Evolutionary conservation across 2,797 vertebrate species (phyloP).

Genomic region (Melanotaenia maccullochi): DNA sequence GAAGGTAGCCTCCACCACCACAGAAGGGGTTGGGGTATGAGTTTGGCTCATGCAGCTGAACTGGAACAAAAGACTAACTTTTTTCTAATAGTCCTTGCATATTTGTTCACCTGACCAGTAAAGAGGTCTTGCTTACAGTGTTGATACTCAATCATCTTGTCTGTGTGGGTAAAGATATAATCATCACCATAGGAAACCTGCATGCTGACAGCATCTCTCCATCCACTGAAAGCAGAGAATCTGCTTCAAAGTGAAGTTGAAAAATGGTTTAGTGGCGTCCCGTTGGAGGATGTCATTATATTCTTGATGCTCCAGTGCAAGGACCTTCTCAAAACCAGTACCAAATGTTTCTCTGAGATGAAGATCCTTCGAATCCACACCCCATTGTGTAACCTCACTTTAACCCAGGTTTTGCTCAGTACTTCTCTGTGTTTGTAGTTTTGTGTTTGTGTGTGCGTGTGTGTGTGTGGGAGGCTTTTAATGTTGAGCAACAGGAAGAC

Average conservation of each 20-base stretch:
- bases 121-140: conserved; percentile 77
- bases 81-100: conserved; percentile 66
- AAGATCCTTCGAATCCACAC: conserved; percentile 81
- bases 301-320: conserved; percentile 78
- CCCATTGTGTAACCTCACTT: conserved; percentile 73
- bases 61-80: conserved; percentile 76
- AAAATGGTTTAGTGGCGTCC: conserved; percentile 87
- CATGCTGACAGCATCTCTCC: conserved; percentile 71
- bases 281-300: conserved; percentile 87
- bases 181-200: conserved; percentile 85
- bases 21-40: conserved; percentile 76
- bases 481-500: conserved; percentile 88
- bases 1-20: conserved; percentile 82
- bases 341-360: conserved; percentile 70
- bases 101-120: conserved; percentile 76
- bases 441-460: conserved; percentile 9
- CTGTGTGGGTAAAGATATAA: conserved; percentile 86
- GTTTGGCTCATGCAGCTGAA: conserved; percentile 54
- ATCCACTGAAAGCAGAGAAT: conserved; percentile 88
- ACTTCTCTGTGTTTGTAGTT: conserved; percentile 86
- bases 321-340: conserved; percentile 59
- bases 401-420: conserved; percentile 88
- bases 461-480: conserved; percentile 80
- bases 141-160: conserved; percentile 83
- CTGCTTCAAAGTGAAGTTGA: conserved; percentile 91